These are phyloP conservation scores for Podiceps cristatus DNA, from an alignment of 2,113 vertebrate species.

Conservation along the genomic window DNA sequence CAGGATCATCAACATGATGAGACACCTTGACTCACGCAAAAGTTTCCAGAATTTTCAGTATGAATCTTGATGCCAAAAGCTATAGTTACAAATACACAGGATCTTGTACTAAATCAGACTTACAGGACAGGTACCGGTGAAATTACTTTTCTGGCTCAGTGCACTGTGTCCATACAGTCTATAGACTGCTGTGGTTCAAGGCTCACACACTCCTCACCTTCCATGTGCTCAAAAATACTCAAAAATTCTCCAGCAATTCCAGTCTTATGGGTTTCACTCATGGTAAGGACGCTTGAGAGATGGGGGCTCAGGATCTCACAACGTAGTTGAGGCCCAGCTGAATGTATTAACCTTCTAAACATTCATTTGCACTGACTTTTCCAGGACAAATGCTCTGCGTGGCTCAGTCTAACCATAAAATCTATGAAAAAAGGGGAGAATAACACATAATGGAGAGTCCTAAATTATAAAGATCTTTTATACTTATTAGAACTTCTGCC, in stretches of 20 bases:
- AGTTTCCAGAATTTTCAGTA: background rate
- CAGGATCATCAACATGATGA: background rate
- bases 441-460: background rate
- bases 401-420: background rate
- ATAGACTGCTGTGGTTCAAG: background rate
- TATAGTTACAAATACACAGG: background rate
- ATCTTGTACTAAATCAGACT: background rate
- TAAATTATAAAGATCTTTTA: background rate
- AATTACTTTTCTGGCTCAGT: background rate
- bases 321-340: background rate
- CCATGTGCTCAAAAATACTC: background rate
- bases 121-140: background rate
- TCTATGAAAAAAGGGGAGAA: background rate
- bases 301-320: background rate
- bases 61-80: background rate
- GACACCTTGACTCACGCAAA: background rate
- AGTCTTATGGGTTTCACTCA: background rate
- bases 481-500: background rate
- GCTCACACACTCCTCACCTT: background rate
- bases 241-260: background rate
- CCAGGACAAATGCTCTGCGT: background rate
- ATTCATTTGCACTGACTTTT: background rate
- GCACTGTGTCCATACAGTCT: background rate
- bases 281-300: accelerated
- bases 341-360: background rate